Evolutionary conservation across 2,113 vertebrate genomes (phyloP), one percentile per base, ranked within the genome.

Genomic region (Nymphicus hollandicus): DNA sequence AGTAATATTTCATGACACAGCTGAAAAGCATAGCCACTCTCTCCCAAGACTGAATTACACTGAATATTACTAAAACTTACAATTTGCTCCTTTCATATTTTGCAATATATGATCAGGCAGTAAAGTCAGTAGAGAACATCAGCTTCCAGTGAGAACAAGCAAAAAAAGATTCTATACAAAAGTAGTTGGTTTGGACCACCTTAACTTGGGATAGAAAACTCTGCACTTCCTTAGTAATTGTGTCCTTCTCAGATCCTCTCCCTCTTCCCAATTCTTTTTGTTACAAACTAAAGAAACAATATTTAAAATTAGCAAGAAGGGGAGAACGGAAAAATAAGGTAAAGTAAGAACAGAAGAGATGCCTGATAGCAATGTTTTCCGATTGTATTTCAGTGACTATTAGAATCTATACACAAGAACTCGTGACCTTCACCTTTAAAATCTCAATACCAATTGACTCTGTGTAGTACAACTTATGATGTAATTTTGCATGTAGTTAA

Each of bases 1-100:
- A 88, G 17, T 72, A 82, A 27, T 90, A 94, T 78, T 87, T 93
- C 55, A 81, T 89, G 69, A 86, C 65, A 93, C 55, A 90, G 95
- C 47, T 86, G 95, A 94, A 86, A 97, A 81, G 20, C 65, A 89
- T 5, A 96, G 91, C 63, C 72, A 74, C 31, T 50, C 17, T 68
- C 56, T 95, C 39, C 11, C 14, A 74, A 77, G 50, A 86, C 2
- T 46, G 37, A 95, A 81, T 66, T 73, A 87, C 15, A 78, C 7
- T 31, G 49, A 61, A 14, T 66, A 56, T 41, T 90, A 77, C 44
- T 49, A 63, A 81, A 92, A 83, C 50, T 81, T 60, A 44, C 24
- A 46, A 37, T 64, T 81, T 37, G 2, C 17, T 68, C 20, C 41
- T 92, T 91, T 92, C 29, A 19, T 33, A 71, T 77, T 88, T 74